Percentiles rank a stretch among this genome's conserved stretches.
Evolutionary conservation across 1,140 invertebrate genomes (phyloP).

Genomic region (Ooceraea biroi): DNA sequence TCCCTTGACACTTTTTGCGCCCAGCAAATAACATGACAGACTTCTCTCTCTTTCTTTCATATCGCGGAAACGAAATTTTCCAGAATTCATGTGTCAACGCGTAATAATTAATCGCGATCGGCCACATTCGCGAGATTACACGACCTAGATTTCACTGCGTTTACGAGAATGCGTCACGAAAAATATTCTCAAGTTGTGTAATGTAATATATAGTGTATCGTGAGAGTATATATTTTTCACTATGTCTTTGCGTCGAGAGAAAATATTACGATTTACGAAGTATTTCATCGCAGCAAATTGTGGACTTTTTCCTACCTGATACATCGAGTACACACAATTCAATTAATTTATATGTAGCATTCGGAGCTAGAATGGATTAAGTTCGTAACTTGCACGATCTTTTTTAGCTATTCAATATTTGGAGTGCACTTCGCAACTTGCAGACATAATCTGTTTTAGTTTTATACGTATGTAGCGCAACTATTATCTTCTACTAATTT

Average conservation of each 20-base stretch:
- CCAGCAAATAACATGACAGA: constrained; percentile 74
- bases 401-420: neutral
- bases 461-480: neutral
- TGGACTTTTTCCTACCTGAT: constrained; percentile 24
- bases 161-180: constrained; percentile 30
- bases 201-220: neutral
- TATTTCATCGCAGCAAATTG: constrained; percentile 30
- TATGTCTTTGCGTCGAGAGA: constrained; percentile 18
- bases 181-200: constrained; percentile 16
- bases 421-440: neutral
- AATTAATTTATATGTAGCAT: neutral
- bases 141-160: constrained; percentile 18
- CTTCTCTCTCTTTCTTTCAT: constrained; percentile 59
- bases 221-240: constrained; percentile 13
- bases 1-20: constrained; percentile 74
- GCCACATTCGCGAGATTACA: constrained; percentile 20
- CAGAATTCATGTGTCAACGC: neutral
- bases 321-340: constrained; percentile 2
- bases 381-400: constrained; percentile 9
- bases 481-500: constrained; percentile 7
- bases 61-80: neutral
- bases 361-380: constrained; percentile 3
- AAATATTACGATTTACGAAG: constrained; percentile 18
- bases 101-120: constrained; percentile 24
- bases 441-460: neutral